Conservation (phyloP, 2,888 invertebrate genomes). For the Mythimna vitellina region DNA sequence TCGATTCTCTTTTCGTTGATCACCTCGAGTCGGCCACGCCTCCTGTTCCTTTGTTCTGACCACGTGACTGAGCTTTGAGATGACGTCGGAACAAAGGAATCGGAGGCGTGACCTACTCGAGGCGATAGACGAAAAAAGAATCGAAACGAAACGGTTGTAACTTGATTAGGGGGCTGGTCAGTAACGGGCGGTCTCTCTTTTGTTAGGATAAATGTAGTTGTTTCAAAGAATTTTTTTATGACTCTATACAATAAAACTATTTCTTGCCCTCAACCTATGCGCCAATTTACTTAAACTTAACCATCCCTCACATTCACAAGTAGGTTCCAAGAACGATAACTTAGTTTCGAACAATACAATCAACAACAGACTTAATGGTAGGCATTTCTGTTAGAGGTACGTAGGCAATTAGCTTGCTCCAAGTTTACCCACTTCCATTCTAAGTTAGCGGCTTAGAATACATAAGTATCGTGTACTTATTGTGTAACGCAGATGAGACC, state of each 20-base stretch:
- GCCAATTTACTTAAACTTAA: conserved; percentile 33
- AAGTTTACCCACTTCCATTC: conserved; percentile 61
- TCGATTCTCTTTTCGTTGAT: too few species aligned
- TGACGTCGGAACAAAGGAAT: too few species aligned
- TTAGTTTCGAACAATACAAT: conserved; percentile 65
- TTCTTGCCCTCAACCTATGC: conserved; percentile 14
- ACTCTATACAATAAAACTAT: conserved; percentile 5
- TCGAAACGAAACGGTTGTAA: too few species aligned
- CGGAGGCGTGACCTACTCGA: too few species aligned
- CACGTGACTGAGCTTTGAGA: too few species aligned
- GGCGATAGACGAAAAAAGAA: too few species aligned
- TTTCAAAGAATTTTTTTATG: neutral
- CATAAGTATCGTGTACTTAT: conserved; percentile 56
- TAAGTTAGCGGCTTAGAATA: conserved; percentile 56
- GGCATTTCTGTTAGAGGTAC: conserved; percentile 61
- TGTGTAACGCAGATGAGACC: conserved; percentile 59
- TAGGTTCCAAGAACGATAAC: conserved; percentile 48
- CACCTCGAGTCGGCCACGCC: too few species aligned
- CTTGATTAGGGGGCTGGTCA: too few species aligned
- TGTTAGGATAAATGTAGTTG: neutral
- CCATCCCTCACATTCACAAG: conserved; percentile 35
- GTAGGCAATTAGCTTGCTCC: conserved; percentile 62
- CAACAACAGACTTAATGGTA: conserved; percentile 62
- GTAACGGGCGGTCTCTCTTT: too few species aligned
- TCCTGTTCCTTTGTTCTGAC: too few species aligned